Evolutionary conservation across 1,140 invertebrate genomes (phyloP).

Genomic region (Caligus rogercresseyi): DNA sequence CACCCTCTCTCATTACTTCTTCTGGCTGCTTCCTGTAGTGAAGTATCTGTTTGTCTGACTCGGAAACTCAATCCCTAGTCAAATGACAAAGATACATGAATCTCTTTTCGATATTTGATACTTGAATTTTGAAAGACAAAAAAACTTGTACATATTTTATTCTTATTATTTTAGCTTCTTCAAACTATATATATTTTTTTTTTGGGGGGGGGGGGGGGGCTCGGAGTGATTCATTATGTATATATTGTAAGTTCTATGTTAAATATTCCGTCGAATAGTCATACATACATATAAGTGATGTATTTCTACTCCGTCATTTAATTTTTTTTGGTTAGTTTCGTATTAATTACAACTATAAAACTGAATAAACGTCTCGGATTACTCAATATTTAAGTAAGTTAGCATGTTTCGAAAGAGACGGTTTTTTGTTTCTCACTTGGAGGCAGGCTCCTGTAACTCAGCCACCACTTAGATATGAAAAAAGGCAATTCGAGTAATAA

Average conservation of each 20-base stretch:
- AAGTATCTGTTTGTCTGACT: neutral
- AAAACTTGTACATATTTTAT: no score
- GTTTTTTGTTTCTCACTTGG: no score
- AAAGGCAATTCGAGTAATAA: no score
- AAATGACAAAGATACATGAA: neutral
- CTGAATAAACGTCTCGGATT: neutral
- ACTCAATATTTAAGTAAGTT: neutral
- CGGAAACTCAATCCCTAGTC: neutral
- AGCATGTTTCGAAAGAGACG: neutral
- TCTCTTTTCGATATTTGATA: neutral
- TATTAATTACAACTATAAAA: neutral
- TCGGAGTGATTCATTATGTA: no score
- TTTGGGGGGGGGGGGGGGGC: no score
- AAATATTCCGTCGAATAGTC: no score
- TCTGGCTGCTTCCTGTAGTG: neutral
- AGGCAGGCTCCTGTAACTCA: no score
- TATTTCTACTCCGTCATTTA: no score
- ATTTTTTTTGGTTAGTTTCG: neutral
- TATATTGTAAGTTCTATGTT: no score
- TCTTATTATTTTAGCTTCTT: no score
- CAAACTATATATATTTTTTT: no score
- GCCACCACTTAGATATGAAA: no score
- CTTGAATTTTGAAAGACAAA: neutral
- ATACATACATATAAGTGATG: neutral
- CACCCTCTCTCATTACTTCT: neutral